A percentile compares a stretch with the other conserved stretches of the same genome.
phyloP scores from a whole-genome alignment of 1,140 invertebrate genomes.

The Conus ventricosus region DNA sequence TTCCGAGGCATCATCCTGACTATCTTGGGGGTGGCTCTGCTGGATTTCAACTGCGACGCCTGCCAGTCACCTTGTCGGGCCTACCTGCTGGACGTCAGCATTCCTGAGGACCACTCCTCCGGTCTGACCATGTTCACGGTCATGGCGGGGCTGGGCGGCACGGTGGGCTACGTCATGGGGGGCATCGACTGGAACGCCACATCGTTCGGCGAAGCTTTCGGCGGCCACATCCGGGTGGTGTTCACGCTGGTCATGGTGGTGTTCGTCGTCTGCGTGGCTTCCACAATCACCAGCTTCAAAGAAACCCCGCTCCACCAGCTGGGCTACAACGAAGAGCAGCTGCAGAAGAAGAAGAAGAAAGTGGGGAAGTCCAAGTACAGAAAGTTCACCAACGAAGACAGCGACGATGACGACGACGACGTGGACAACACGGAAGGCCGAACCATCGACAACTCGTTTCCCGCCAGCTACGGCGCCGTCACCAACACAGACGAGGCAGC shows the following conservation, averaged over 20 bases:
- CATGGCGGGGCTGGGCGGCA: constrained; percentile 96
- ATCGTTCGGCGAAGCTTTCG: constrained; percentile 78
- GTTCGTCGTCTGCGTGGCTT: constrained; percentile 61
- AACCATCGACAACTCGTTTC: constrained; percentile 18
- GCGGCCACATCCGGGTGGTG: constrained; percentile 92
- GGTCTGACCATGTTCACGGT: constrained; percentile 96
- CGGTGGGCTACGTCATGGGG: constrained; percentile 93
- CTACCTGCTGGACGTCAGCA: constrained; percentile 93
- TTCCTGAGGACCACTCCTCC: constrained; percentile 93
- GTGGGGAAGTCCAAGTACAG: constrained; percentile 64
- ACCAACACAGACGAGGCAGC: neutral
- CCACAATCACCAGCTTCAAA: constrained; percentile 66
- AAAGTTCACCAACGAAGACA: constrained; percentile 69
- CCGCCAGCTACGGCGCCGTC: constrained; percentile 38
- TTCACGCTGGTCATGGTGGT: constrained; percentile 64
- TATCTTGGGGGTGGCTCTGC: constrained; percentile 91
- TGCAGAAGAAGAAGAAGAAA: constrained; percentile 71
- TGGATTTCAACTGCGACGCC: constrained; percentile 97
- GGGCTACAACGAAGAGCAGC: constrained; percentile 49
- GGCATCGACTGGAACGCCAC: constrained; percentile 93
- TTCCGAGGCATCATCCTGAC: constrained; percentile 85
- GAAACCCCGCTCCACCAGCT: constrained; percentile 67
- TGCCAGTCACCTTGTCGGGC: constrained; percentile 95
- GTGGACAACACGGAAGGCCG: constrained; percentile 42
- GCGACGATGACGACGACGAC: constrained; percentile 33